Evolutionary conservation across 2,797 vertebrate species (phyloP).

Genomic region (Etheostoma nigrum): DNA sequence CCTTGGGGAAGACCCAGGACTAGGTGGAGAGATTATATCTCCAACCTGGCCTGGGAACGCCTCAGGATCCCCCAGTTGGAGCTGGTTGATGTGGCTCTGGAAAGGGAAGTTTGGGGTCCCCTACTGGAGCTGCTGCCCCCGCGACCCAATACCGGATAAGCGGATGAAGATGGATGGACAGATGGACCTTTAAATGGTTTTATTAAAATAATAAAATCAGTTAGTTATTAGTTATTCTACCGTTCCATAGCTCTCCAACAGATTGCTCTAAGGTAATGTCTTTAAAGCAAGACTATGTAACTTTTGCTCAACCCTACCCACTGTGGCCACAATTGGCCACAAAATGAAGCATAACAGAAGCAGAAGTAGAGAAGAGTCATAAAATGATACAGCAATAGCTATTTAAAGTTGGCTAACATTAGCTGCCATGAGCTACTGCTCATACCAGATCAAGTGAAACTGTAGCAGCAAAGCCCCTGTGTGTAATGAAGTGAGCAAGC

Average conservation of each 20-base stretch:
- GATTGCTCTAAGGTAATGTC: not conserved
- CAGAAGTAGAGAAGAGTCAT: not conserved
- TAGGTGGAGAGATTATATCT: too few species aligned
- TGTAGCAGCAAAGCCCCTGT: not conserved
- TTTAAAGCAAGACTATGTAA: not conserved
- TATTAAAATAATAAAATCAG: not conserved
- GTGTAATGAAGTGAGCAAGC: not conserved
- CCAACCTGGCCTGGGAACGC: too few species aligned
- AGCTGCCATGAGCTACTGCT: not conserved
- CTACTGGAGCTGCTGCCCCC: too few species aligned
- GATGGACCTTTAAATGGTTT: not conserved
- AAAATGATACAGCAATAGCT: not conserved
- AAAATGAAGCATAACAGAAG: not conserved
- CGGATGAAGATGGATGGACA: too few species aligned
- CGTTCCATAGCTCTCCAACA: not conserved
- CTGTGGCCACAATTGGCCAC: not conserved
- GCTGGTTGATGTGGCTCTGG: too few species aligned
- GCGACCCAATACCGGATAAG: too few species aligned
- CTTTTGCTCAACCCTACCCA: not conserved
- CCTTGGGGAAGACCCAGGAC: too few species aligned
- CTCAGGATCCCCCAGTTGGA: too few species aligned
- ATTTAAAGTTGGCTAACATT: constrained; percentile 22
- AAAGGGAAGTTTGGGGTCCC: too few species aligned
- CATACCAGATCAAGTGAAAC: not conserved
- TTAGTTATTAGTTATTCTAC: not conserved